Base-by-base conservation (phyloP, 2,888 invertebrate genomes). In the Pollenia griseotomentosa region DNA sequence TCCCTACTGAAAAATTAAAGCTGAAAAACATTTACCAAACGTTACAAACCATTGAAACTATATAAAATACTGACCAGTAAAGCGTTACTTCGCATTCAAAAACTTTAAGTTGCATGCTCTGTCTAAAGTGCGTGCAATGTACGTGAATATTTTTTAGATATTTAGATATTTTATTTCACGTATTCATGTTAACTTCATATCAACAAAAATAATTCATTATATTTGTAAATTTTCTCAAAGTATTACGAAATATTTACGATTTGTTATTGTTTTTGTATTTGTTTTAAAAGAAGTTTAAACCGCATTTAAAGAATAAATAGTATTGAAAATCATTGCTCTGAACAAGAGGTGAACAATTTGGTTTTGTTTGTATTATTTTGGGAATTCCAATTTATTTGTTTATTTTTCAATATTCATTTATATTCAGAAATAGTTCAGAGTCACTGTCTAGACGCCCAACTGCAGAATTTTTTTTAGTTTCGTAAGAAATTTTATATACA, bases 141-240 rank as follows among this genome's bases (percentile, higher is more conserved):
- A 40, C 40, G 48, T 74, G 61, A 48, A 61, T 12, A 51, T 61
- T 74, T 51, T 10, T 19, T 40, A 8, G 3, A 70, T 11, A 33
- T 10, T 19, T 40, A 8, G 3, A 70, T 11, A 33, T 73, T 57
- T 57, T 12, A 40, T 42, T 55, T 74, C 48, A 61, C 59, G 42
- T 51, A 51, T 42, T 19, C 63, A 63, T 75, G 75, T 75, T 75
- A 63, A 75, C 51, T 42, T 63, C 0, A 16, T 51, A 42, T 48
- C 0, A 33, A 33, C 33, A 75, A 42, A 75, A 63, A 75, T 63
- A 51, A 61, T 74, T 74, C 40, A 40, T 48, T 33, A 46, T 48
- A 16, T 61, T 40, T 73, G 48, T 19, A 65, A 19, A 10, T 48
- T 65, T 65, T 77, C 65, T 63, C 19, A 63, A 44, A 53, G 23